A percentile compares a stretch with the other conserved stretches of the same genome.
Evolutionary conservation across 2,113 vertebrate genomes (phyloP).

Genomic region (Gallinago undulata): DNA sequence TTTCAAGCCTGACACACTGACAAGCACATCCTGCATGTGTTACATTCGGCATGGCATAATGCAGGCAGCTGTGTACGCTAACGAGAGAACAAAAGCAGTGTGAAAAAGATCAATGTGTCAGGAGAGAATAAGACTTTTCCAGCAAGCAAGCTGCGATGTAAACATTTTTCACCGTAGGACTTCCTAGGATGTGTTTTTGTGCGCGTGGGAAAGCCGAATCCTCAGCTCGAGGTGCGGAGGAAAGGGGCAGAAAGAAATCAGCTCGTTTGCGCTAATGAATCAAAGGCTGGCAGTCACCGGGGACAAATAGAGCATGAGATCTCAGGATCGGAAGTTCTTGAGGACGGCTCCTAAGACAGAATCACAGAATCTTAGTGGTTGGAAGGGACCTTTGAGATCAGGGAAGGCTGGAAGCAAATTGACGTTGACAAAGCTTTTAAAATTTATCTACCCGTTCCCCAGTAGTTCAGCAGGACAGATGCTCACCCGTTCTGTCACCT

Average conservation of each 20-base stretch:
- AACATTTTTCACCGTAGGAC: not conserved
- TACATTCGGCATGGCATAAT: not conserved
- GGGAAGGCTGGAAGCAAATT: not conserved
- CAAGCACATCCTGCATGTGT: not conserved
- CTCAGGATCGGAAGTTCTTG: not conserved
- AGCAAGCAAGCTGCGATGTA: not conserved
- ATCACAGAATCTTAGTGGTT: no score
- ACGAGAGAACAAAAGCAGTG: not conserved
- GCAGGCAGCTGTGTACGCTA: not conserved
- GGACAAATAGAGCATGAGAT: slow-evolving; percentile 61
- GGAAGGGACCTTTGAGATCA: no score
- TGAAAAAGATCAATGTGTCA: not conserved
- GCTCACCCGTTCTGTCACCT: not conserved
- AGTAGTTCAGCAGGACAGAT: not conserved
- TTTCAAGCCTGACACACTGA: slow-evolving; percentile 44
- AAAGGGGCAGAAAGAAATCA: not conserved
- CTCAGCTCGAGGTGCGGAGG: not conserved
- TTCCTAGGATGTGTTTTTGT: not conserved
- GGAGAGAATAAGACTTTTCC: not conserved
- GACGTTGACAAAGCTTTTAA: slow-evolving; percentile 13
- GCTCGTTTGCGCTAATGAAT: not conserved
- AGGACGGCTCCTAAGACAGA: not conserved
- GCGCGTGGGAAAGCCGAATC: fast-evolving
- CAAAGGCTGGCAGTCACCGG: not conserved
- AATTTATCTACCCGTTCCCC: not conserved